phyloP scores from a whole-genome alignment of 1,140 invertebrate genomes.

The Cherax destructor region DNA sequence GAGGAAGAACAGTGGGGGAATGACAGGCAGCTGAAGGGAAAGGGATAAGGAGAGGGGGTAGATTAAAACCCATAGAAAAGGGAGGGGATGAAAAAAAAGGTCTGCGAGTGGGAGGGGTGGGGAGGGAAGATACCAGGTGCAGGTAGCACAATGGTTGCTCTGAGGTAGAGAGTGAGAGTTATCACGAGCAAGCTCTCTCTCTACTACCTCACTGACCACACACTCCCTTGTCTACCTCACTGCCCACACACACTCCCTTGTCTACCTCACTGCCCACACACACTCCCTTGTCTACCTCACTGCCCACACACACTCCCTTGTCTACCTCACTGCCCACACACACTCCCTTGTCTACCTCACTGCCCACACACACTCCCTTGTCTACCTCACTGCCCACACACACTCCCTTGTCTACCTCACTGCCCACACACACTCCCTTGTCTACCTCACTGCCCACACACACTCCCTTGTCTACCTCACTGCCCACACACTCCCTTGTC shows the following conservation, averaged over 20 bases:
- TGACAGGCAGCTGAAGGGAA: neutral
- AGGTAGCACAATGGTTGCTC: neutral
- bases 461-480: neutral
- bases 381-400: neutral
- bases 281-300: neutral
- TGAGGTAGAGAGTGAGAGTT: neutral
- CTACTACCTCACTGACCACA: neutral
- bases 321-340: neutral
- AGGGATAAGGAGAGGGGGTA: neutral
- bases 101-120: neutral
- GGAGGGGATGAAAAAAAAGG: neutral
- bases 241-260: neutral
- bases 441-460: neutral
- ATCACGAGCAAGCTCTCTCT: too few relatives aligned
- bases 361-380: neutral
- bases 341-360: neutral
- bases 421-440: neutral
- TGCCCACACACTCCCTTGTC: neutral
- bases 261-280: neutral
- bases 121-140: neutral
- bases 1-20: too few relatives aligned
- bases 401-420: neutral
- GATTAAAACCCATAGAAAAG: neutral
- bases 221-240: neutral
- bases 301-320: neutral